These are phyloP conservation scores for Lordiphosa andalusiaca DNA, from an alignment of 2,888 invertebrate species.

Conservation along the genomic window DNA sequence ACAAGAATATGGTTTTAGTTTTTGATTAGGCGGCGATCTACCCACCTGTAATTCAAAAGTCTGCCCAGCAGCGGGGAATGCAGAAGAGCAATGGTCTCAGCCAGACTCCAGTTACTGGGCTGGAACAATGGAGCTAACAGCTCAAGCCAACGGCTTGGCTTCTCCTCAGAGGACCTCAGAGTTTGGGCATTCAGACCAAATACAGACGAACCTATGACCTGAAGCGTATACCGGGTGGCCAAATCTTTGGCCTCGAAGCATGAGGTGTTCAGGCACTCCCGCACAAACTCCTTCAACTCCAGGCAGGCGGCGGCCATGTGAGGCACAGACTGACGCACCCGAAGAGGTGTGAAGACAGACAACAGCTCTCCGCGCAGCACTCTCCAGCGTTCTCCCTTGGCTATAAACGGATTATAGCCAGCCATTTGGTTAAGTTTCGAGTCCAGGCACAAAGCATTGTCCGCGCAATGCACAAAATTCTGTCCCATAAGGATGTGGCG, in stretches of 20 bases:
- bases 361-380: constrained; percentile 62
- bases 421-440: constrained; percentile 53
- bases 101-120: constrained; percentile 53
- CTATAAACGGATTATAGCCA: constrained; percentile 65
- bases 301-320: constrained; percentile 55
- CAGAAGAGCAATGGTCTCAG: constrained; percentile 60
- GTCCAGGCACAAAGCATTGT: constrained; percentile 65
- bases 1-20: too few species aligned
- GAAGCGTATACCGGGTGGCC: constrained; percentile 69
- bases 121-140: constrained; percentile 62
- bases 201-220: constrained; percentile 71
- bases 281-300: constrained; percentile 47
- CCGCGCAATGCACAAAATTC: constrained; percentile 58
- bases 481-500: constrained; percentile 64
- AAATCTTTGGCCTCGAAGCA: constrained; percentile 67
- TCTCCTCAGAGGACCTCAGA: not conserved
- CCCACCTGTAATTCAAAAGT: constrained; percentile 59
- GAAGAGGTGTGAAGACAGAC: constrained; percentile 68
- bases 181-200: constrained; percentile 65
- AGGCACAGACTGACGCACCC: constrained; percentile 59
- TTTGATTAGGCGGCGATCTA: not conserved
- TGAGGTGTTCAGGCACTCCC: constrained; percentile 12
- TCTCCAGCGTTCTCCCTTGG: constrained; percentile 63
- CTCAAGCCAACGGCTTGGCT: constrained; percentile 21
- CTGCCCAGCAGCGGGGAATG: constrained; percentile 62